These are phyloP conservation scores for Eurystomus glaucurus DNA, from an alignment of 2,797 vertebrate species.

Conservation along the genomic window DNA sequence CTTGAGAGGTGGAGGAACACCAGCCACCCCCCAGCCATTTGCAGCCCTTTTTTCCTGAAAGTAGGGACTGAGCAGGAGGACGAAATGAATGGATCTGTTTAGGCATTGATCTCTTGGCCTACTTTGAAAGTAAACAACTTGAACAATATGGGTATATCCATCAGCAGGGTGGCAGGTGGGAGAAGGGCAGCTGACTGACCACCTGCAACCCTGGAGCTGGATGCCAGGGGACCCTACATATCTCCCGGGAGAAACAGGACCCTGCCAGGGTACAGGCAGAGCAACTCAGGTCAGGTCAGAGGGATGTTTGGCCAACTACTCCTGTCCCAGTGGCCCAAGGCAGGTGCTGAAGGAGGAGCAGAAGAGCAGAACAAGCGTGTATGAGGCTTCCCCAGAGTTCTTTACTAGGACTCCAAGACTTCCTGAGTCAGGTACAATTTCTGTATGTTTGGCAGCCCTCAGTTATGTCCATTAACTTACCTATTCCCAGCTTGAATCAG, in stretches of 20 bases:
- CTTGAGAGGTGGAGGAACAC: not conserved
- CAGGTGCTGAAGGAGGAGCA: not conserved
- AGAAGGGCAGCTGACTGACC: not conserved
- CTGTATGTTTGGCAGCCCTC: not conserved
- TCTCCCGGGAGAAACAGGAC: not conserved
- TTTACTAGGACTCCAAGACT: not conserved
- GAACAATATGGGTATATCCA: not conserved
- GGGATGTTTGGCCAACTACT: rapidly evolving
- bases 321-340: not conserved
- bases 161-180: not conserved
- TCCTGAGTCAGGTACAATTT: not conserved
- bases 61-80: rapidly evolving
- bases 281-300: not conserved
- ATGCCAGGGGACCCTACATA: rapidly evolving
- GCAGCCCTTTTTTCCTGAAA: not conserved
- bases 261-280: not conserved
- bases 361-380: not conserved
- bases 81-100: not conserved
- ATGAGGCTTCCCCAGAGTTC: not conserved
- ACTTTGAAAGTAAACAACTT: not conserved
- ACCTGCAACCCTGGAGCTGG: not conserved
- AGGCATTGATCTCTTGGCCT: not conserved
- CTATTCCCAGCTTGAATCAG: not conserved
- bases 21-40: not conserved
- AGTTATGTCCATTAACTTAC: not conserved